Percentiles rank a stretch among this genome's conserved stretches.
Evolutionary conservation across 1,140 invertebrate species (phyloP).

Genomic region (Helicoverpa zea): DNA sequence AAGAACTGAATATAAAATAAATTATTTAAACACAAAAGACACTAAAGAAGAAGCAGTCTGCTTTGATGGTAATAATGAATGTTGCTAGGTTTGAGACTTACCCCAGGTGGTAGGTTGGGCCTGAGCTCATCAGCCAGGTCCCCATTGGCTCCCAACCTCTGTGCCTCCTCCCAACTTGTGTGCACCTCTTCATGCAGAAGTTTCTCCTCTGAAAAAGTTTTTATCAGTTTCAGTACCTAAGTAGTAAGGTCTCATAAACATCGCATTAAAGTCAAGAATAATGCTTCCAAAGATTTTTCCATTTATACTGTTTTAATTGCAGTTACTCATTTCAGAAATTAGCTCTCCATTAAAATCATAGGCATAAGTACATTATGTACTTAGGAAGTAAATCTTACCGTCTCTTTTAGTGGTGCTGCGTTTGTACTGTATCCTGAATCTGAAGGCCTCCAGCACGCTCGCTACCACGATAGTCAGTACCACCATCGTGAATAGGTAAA

Average conservation of each 20-base stretch:
- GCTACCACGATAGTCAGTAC: slow-evolving; percentile 97
- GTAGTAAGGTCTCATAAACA: too few relatives aligned
- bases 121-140: slow-evolving; percentile 89
- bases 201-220: slow-evolving; percentile 89
- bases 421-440: slow-evolving; percentile 96
- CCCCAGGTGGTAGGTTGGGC: slow-evolving; percentile 88
- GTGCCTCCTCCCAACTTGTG: slow-evolving; percentile 90
- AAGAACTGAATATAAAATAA: too few relatives aligned
- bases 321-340: too few relatives aligned
- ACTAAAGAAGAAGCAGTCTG: too few relatives aligned
- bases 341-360: too few relatives aligned
- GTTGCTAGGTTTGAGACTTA: slow-evolving; percentile 66
- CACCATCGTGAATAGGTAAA: slow-evolving; percentile 97
- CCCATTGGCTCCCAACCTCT: slow-evolving; percentile 88
- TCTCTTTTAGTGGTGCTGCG: slow-evolving; percentile 93
- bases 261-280: too few relatives aligned
- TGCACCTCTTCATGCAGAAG: slow-evolving; percentile 92
- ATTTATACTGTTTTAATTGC: too few relatives aligned
- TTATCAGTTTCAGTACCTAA: neutral
- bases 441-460: slow-evolving; percentile 95
- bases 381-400: slow-evolving; percentile 85
- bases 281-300: too few relatives aligned
- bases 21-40: neutral
- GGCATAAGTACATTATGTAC: too few relatives aligned
- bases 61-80: too few relatives aligned